Base-by-base conservation (phyloP, 2,113 vertebrate genomes). In the Cyanistes caeruleus region DNA sequence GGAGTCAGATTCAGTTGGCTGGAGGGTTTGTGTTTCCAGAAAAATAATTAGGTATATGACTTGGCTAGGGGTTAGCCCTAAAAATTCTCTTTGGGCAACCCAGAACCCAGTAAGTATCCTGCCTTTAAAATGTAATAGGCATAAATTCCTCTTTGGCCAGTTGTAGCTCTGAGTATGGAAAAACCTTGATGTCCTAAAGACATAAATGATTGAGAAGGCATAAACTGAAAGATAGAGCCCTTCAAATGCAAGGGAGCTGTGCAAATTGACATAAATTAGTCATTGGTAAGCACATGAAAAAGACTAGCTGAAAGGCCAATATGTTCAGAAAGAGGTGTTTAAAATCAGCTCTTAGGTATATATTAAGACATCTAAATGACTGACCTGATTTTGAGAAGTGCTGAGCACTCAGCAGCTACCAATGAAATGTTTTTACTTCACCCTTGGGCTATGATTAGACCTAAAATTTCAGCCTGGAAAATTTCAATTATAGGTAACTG, bases 331-430 rank as follows among this genome's bases (percentile, higher is more conserved):
- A 83, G 72, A 97, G 52, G 67, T 94, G 68, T 82, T 95, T 87
- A 83, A 95, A 94, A 74, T 92, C 82, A 87, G 68, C 37, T 91
- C 84, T 75, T 97, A 88, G 87, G 79, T 95, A 69, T 65, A 65
- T 84, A 97, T 94, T 78, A 92, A 91, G 93, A 95, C 77, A 93
- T 93, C 77, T 94, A 90, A 96, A 97, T 95, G 92, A 95, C 84
- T 84, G 77, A 77, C 88, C 89, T 82, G 92, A 87, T 95, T 90
- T 90, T 94, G 63, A 87, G 80, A 95, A 91, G 74, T 84, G 75
- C 86, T 80, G 63, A 94, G 59, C 3, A 2, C 90, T 95, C 83
- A 85, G 88, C 86, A 94, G 79, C 67, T 89, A 86, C 83, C 77
- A 74, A 12, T 77, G 87, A 94, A 95, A 89, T 74, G 75, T 83